Evolutionary conservation across 1,140 invertebrate species (phyloP), one percentile per base, ranked within the genome.

Genomic region (Calliphora vicina): DNA sequence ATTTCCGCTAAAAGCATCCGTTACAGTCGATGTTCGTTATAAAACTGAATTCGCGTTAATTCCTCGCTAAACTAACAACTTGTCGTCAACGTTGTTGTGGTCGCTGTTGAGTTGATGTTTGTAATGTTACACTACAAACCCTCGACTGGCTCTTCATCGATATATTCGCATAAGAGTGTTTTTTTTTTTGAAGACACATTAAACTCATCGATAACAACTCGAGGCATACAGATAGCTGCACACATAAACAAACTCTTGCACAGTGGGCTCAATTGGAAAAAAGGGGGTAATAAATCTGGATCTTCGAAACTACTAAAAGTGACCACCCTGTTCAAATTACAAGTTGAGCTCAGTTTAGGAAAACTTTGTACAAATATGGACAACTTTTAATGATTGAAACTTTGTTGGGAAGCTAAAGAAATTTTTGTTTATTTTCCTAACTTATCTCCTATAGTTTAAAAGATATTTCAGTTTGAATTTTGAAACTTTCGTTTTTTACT

Each of bases 41-140:
- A 88, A 88, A 89, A 89, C 88, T 89, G 88, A 89, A 87, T 89
- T 88, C 88, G 87, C 88, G 88, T 85, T 87, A 86, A 86, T 84
- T 86, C 86, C 86, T 85, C 86, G 86, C 87, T 86, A 73, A 74
- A 90, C 91, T 80, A 91, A 88, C 25, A 90, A 89, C 13, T 91
- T 87, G 85, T 92, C 89, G 84, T 91, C 91, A 13, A n/a, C 4
- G 57, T 29, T n/a, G 73, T 35, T 78, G 74, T 78, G 35, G 74
- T 43, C 61, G 50, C 15, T 57, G 15, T 90, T 90, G 0, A 90
- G 82, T 82, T 91, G 91, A 17, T 90, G 86, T 86, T 86, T 84
- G 86, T 43, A 80, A 17, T 25, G 87, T 88, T 85, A 85, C 86
- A 87, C 88, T 86, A 87, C 86, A 85, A 86, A 57, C 50, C 50